Percentiles rank a stretch among this genome's conserved stretches.
Conservation (phyloP, 2,113 vertebrate genomes). For the Toxotes chatareus region DNA sequence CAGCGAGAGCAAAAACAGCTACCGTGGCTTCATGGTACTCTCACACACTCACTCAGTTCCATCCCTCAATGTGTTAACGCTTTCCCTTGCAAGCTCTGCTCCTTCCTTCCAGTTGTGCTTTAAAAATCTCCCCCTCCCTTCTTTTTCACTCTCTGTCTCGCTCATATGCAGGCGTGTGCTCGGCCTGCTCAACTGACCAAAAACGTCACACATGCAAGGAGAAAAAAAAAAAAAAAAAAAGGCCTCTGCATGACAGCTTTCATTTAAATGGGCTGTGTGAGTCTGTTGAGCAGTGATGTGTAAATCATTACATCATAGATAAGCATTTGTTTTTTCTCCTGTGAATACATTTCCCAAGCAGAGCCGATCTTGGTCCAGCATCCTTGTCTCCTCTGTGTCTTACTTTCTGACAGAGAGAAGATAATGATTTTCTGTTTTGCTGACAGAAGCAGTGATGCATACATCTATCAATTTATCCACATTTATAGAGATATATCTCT, state of each 20-base stretch:
- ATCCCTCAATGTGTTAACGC: constrained; percentile 32
- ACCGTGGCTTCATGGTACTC: constrained; percentile 32
- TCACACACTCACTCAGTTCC: constrained; percentile 1
- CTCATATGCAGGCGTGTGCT: constrained; percentile 23
- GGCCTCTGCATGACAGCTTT: constrained; percentile 32
- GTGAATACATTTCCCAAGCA: constrained; percentile 6
- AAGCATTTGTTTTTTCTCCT: neutral
- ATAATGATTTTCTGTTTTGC: constrained; percentile 13
- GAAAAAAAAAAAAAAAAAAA: neutral
- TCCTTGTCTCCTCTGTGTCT: neutral
- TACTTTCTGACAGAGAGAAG: neutral
- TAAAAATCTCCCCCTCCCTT: constrained; percentile 11
- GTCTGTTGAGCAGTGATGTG: constrained; percentile 53
- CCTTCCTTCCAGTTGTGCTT: constrained; percentile 23
- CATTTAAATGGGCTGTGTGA: constrained; percentile 27
- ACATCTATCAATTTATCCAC: neutral
- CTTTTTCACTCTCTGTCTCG: constrained; percentile 13
- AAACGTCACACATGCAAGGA: constrained; percentile 26
- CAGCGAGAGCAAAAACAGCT: constrained; percentile 33
- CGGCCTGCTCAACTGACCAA: constrained; percentile 8
- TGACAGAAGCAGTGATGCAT: neutral
- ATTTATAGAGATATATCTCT: neutral
- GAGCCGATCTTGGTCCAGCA: neutral
- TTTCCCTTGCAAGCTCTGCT: constrained; percentile 30
- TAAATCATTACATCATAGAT: constrained; percentile 60